Evolutionary conservation across 2,113 vertebrate species (phyloP), one percentile per base, ranked within the genome.

Genomic region (Helogale parvula): DNA sequence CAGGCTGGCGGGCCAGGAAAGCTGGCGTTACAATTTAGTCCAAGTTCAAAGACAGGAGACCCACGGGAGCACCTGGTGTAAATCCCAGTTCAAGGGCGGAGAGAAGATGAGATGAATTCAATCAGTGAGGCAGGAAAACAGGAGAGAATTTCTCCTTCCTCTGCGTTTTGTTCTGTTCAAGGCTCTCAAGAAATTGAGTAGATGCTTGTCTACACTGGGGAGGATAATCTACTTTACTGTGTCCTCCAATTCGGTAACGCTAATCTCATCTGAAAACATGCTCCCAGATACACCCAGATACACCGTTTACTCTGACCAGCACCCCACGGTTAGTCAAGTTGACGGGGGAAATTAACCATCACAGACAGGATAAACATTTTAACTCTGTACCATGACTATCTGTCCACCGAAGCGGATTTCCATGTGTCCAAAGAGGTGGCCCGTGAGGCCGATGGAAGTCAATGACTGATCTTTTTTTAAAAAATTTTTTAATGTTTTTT

Each of bases 161-260:
- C 45, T 7, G 6, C 16, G 16, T 69, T 16, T 79, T 31, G 31
- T 25, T 77, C 15, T 77, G 15, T 23, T 35, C 45, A 29, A 29
- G 31, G 35, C 71, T 57, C 19, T 27, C 60, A 33, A 29, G 27
- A 21, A 16, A 65, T 2, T 52, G 52, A 57, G 27, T 57, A 60
- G 65, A n/a, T 1, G 16, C 3, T 16, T 14, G 4, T 33, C 65
- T 8, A 3, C 33, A 21, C 25, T 1, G 31, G 16, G n/a, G 35
- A 60, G 21, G 47, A 16, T 2, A 16, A 35, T 54, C 74, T 25
- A 33, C 66, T 38, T 65, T n/a, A 23, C 52, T 38, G 66, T 86
- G n/a, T 25, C 54, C 81, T 38, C 69, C 25, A 25, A 47, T 29
- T 47, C 19, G 15, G 74, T 16, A 50, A 82, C 13, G 33, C 13